Base-by-base conservation (phyloP, 1,140 invertebrate genomes). In the Subanguina moxae region DNA sequence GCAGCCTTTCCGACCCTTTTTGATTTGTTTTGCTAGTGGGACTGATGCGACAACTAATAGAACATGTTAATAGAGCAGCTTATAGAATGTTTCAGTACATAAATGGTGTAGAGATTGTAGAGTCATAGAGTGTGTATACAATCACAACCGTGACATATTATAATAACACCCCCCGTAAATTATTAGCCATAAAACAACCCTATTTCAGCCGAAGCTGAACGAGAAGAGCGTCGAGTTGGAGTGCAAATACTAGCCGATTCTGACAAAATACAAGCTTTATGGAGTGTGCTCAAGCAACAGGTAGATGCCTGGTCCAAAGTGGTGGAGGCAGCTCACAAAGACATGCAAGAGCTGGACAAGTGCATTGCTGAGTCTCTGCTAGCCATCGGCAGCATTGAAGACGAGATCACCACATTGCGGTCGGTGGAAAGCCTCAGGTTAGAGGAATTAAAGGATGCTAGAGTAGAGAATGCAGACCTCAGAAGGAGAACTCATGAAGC, bases 241-340 rank as follows among this genome's bases (percentile, higher is more conserved):
- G 64, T 78, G 21, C 76, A 82, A 67, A 80, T 80, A 32, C 63
- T 72, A 19, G 77, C 80, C 1, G 78, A 80, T 45, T 74, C 79
- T 25, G 73, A 76, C 42, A 64, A 71, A 62, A 66, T 80, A 1
- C 73, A 82, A 48, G 57, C 56, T n/a, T 64, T 69, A 23, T 80
- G 77, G 77, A 59, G 62, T 11, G 43, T 71, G 23, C 67, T 80
- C 19, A 76, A 78, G n/a, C 59, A 77, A 28, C 73, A 80, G 11
- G 45, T 74, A 17, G 57, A 52, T 42, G 23, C 46, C 23, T 80
- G 80, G 74, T 62, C 64, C 15, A 52, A 68, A 32, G 52, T 72
- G 1, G 79, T 80, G 19, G 45, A 67, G 23, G 38, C 57, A 15
- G 78, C 80, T 11, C 73, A 76, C 48, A 63, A 64, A 57, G 74